Percentiles rank a stretch among this genome's conserved stretches.
Evolutionary conservation across 2,797 vertebrate species (phyloP).

Genomic region (Capromys pilorides): DNA sequence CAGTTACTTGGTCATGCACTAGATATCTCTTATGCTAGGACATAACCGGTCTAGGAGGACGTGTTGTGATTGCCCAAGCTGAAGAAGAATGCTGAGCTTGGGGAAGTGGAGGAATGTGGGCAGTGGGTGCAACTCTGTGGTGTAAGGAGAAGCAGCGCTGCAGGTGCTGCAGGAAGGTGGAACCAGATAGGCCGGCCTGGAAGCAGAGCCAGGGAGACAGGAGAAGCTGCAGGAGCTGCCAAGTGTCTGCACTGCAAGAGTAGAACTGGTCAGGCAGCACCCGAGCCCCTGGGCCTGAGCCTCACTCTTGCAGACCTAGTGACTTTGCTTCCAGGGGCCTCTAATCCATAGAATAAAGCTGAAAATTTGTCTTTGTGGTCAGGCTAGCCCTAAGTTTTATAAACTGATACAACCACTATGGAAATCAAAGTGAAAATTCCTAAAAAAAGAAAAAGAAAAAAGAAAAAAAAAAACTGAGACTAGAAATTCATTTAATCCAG

Average conservation of each 20-base stretch:
- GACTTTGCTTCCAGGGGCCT: background rate
- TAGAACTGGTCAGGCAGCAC: background rate
- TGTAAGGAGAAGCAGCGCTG: background rate
- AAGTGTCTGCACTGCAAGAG: background rate
- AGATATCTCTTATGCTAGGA: background rate
- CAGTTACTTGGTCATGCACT: background rate
- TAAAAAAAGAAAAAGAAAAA: background rate
- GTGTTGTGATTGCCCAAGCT: rapidly evolving
- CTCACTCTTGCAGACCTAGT: no score
- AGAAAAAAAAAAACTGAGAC: no score
- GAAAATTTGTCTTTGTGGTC: background rate
- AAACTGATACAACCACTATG: background rate
- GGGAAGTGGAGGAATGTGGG: background rate
- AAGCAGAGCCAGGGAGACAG: rapidly evolving
- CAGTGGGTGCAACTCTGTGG: background rate
- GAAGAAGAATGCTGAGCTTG: background rate
- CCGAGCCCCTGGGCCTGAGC: no score
- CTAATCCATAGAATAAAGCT: background rate
- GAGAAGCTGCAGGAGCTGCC: background rate
- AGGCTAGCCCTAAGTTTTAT: background rate
- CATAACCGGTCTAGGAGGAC: background rate
- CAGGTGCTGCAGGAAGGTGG: background rate
- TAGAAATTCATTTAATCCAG: background rate
- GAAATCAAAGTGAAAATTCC: background rate
- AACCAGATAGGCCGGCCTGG: no score